Percentiles rank a stretch among this genome's conserved stretches.
phyloP scores from a whole-genome alignment of 2,113 vertebrate genomes.

The Carassius auratus region DNA sequence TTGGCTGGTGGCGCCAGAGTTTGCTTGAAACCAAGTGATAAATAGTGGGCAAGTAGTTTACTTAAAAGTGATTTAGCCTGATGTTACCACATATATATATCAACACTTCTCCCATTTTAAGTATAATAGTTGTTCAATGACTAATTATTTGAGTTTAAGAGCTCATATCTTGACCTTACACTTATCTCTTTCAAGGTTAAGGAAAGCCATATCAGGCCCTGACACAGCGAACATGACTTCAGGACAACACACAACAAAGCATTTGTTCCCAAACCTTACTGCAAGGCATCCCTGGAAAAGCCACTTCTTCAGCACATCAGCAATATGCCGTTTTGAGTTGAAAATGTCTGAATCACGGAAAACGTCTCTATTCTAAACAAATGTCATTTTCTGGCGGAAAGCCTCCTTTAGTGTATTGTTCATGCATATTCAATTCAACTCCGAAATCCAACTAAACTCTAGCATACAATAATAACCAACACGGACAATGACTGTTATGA shows the following conservation, averaged over 20 bases:
- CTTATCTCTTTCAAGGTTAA: slow-evolving; percentile 43
- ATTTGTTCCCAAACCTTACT: slow-evolving; percentile 41
- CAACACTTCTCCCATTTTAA: neutral
- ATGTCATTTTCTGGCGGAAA: neutral
- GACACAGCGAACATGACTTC: slow-evolving; percentile 38
- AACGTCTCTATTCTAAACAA: neutral
- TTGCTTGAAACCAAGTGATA: neutral
- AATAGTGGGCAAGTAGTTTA: neutral
- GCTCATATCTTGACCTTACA: neutral
- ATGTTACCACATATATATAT: neutral
- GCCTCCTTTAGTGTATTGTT: too few relatives aligned
- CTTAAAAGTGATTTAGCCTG: neutral
- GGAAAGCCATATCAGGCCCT: slow-evolving; percentile 55
- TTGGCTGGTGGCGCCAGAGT: neutral
- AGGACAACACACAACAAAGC: slow-evolving; percentile 52
- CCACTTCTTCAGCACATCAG: neutral
- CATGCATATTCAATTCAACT: too few relatives aligned
- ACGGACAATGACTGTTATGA: neutral
- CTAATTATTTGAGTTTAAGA: too few relatives aligned
- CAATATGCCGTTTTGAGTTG: slow-evolving; percentile 8
- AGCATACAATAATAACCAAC: neutral
- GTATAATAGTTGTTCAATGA: neutral
- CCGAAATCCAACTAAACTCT: neutral
- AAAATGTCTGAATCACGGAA: neutral
- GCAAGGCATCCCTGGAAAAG: neutral